These are phyloP conservation scores for Dendropsophus ebraccatus DNA, from an alignment of 2,113 vertebrate genomes.

Conservation along the genomic window DNA sequence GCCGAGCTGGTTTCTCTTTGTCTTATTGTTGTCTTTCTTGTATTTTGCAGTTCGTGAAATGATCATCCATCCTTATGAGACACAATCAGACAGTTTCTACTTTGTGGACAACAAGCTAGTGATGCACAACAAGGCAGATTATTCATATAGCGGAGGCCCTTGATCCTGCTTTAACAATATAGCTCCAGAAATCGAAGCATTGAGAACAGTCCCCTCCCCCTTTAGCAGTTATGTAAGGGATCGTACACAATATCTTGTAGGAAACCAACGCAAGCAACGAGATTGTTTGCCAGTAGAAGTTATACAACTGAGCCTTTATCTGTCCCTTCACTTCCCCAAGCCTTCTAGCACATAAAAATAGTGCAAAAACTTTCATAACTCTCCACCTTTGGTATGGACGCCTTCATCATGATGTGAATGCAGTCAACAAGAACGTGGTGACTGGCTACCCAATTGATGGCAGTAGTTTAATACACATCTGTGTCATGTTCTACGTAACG, in stretches of 20 bases:
- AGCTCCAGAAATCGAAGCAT: background rate
- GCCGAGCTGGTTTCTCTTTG: background rate
- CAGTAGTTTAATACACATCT: constrained; percentile 3
- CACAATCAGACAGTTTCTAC: constrained; percentile 99
- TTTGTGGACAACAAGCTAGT: constrained; percentile 98
- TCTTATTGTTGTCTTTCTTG: background rate
- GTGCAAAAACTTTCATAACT: constrained; percentile 52
- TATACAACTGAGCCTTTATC: constrained; percentile 63
- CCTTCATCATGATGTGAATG: background rate
- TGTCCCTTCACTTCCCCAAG: constrained; percentile 34
- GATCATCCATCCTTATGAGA: constrained; percentile 93
- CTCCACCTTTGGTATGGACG: constrained; percentile 4
- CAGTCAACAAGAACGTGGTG: constrained; percentile 27
- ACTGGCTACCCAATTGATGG: constrained; percentile 18
- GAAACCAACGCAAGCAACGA: constrained; percentile 59
- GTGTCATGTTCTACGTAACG: background rate
- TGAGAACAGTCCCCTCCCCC: constrained; percentile 56
- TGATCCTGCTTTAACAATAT: constrained; percentile 62
- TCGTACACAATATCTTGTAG: constrained; percentile 62
- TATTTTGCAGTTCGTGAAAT: constrained; percentile 88
- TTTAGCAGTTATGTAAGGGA: constrained; percentile 61
- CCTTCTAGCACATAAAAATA: constrained; percentile 60
- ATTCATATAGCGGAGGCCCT: constrained; percentile 92
- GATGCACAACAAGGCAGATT: constrained; percentile 99
- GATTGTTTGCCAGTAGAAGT: constrained; percentile 67